Percentiles rank a stretch among this genome's conserved stretches.
Conservation (phyloP, 2,113 vertebrate genomes). For the Hypomesus transpacificus region DNA sequence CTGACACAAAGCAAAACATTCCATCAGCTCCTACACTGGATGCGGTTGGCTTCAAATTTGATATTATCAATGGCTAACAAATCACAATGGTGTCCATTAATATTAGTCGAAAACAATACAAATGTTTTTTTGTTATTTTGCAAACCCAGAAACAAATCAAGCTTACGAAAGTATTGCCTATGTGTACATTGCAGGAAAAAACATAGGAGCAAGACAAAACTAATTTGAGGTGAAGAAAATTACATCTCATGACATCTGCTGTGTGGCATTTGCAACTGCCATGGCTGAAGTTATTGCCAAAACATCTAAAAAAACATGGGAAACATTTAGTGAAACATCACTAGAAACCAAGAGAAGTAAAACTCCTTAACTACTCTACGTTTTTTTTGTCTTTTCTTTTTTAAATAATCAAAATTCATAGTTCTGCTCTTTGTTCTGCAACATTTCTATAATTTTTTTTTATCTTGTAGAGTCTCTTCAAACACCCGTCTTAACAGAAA, state of each 20-base stretch:
- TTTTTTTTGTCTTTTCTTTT: too few species aligned
- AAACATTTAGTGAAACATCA: background rate
- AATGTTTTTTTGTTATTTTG: constrained; percentile 27
- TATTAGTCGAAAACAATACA: constrained; percentile 46
- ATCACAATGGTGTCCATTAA: constrained; percentile 53
- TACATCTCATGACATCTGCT: constrained; percentile 34
- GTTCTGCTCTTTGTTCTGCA: constrained; percentile 31
- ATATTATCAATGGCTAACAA: constrained; percentile 48
- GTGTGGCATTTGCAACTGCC: constrained; percentile 4
- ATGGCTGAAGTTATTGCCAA: background rate
- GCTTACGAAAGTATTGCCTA: constrained; percentile 42
- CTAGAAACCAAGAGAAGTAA: background rate
- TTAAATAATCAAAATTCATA: constrained; percentile 5
- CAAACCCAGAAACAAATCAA: constrained; percentile 33
- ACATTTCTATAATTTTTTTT: constrained; percentile 15
- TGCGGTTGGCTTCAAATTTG: constrained; percentile 44
- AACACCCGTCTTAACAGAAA: constrained; percentile 30
- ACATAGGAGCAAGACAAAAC: constrained; percentile 3
- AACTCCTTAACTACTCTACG: constrained; percentile 1
- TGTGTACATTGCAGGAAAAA: constrained; percentile 37
- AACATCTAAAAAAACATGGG: constrained; percentile 7
- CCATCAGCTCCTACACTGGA: constrained; percentile 51
- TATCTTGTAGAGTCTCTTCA: constrained; percentile 4
- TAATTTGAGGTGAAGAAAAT: constrained; percentile 12
- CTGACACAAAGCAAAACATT: constrained; percentile 40